Base-by-base conservation (phyloP, 2,888 invertebrate genomes). In the Lagria hirta region DNA sequence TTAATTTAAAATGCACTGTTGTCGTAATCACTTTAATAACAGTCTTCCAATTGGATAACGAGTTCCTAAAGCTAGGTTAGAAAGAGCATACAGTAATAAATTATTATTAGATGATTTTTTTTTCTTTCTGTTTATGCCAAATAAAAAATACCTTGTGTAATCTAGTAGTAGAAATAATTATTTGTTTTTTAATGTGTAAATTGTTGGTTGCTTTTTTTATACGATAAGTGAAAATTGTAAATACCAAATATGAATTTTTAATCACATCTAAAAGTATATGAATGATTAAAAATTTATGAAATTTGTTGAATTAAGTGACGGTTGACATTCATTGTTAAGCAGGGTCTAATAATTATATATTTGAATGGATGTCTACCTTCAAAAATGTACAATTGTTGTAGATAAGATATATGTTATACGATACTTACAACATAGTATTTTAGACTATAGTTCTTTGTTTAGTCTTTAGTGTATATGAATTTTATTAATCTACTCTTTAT, bases 301-400 rank as follows among this genome's bases (percentile, higher is more conserved):
- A n/a, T n/a, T n/a, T n/a, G n/a, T n/a, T n/a, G n/a, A n/a, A n/a
- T n/a, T n/a, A n/a, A n/a, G n/a, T 58, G 62, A 51, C 65, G 65
- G 60, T 60, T 64, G 69, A 63, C 71, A 68, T 55, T 61, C 68
- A 69, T 65, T 65, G 61, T 68, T 57, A 70, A 69, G 70, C 72
- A 72, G 72, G 72, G 72, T 72, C 70, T 66, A 66, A 69, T 66
- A 68, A 68, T 69, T 68, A 71, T 68, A 65, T 69, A 64, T 64
- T 66, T 64, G 63, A 65, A 62, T 70, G 68, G 58, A 48, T 66
- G 70, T 65, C 69, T 61, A 57, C 60, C 64, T 62, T 53, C 58
- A 60, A 68, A 61, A 40, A 45, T 61, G 58, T 64, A 64, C 49
- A 57, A 51, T 57, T 61, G 49, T 53, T 62, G 67, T 68, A 66